A percentile compares a stretch with the other conserved stretches of the same genome.
These are phyloP conservation scores for Actenoides hombroni DNA, from an alignment of 2,113 vertebrate genomes.

Conservation along the genomic window DNA sequence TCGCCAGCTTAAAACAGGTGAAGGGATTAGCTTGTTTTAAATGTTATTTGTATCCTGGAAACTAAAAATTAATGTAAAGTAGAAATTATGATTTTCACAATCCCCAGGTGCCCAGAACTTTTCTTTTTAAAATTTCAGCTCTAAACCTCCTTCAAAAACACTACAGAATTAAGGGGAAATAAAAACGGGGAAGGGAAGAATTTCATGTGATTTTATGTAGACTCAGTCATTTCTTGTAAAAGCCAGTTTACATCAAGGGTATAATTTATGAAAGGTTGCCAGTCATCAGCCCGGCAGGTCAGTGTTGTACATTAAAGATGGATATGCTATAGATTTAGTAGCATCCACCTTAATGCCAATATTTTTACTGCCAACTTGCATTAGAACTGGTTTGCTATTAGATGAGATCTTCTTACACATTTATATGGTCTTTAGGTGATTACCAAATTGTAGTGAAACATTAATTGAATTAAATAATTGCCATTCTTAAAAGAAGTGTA, in stretches of 20 bases:
- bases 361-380: background rate
- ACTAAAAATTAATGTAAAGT: background rate
- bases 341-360: background rate
- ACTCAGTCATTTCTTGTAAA: background rate
- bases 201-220: background rate
- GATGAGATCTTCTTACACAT: background rate
- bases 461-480: background rate
- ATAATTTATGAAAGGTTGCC: background rate
- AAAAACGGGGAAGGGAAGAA: background rate
- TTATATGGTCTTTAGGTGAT: background rate
- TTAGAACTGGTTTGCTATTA: background rate
- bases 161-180: background rate
- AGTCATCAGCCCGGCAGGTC: background rate
- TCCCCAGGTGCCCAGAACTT: background rate
- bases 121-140: background rate
- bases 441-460: background rate
- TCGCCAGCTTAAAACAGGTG: background rate
- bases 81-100: background rate
- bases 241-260: background rate
- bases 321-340: background rate
- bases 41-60: background rate
- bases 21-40: background rate
- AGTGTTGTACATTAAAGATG: background rate
- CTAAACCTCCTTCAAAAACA: background rate
- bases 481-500: background rate